phyloP scores from a whole-genome alignment of 2,113 vertebrate species.

The Turdus rufiventris region DNA sequence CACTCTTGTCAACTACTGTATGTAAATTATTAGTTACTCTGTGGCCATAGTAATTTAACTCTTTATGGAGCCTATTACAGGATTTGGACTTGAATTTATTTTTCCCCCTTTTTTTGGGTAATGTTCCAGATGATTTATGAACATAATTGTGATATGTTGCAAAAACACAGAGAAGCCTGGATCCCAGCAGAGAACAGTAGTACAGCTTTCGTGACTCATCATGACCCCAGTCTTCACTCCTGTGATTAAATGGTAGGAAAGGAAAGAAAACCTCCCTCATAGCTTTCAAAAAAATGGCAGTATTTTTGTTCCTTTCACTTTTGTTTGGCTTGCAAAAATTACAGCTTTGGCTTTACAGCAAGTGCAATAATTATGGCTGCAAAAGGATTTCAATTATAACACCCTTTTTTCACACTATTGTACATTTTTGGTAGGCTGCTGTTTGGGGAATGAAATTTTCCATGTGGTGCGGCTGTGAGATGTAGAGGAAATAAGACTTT shows the following conservation, averaged over 20 bases:
- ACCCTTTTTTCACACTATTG: neutral
- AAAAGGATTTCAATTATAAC: neutral
- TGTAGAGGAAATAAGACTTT: neutral
- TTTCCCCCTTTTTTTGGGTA: neutral
- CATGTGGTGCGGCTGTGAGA: neutral
- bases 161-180: neutral
- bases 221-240: neutral
- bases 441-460: conserved; percentile 8
- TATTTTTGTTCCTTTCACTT: conserved; percentile 23
- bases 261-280: neutral
- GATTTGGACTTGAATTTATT: neutral
- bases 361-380: neutral
- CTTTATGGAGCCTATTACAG: neutral
- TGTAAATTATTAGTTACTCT: neutral
- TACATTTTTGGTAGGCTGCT: neutral
- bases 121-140: neutral
- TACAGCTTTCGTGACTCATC: neutral
- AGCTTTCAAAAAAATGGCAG: conserved; percentile 7
- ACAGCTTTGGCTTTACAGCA: neutral
- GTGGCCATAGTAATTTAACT: neutral
- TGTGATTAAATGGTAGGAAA: conserved; percentile 5
- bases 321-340: conserved; percentile 11
- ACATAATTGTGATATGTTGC: neutral
- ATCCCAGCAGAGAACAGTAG: neutral
- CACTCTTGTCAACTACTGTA: neutral